Evolutionary conservation across 2,113 vertebrate species (phyloP).

Genomic region (Excalfactoria chinensis): DNA sequence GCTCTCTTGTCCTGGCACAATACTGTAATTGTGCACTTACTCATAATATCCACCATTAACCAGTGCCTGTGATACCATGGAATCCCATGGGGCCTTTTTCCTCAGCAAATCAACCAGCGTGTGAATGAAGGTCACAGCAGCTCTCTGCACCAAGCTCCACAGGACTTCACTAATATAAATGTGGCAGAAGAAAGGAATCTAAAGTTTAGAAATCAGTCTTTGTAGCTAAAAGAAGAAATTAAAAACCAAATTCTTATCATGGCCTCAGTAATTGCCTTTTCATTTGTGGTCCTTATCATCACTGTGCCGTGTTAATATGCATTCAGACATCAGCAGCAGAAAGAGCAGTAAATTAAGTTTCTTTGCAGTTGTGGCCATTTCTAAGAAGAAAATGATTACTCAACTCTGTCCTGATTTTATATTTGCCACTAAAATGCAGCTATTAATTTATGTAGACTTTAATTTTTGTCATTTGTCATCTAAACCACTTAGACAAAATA

Average conservation of each 20-base stretch:
- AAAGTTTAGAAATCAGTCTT: not conserved
- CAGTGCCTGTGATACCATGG: not conserved
- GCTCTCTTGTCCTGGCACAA: not conserved
- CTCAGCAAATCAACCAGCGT: not conserved
- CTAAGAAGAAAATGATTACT: not conserved
- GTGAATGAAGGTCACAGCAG: not conserved
- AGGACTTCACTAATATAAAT: not conserved
- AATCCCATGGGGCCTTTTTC: not conserved
- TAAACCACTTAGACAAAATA: not conserved
- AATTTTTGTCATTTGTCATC: not conserved
- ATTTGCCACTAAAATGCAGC: not conserved
- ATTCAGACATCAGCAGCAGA: not conserved
- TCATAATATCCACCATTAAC: not conserved
- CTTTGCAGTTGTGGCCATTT: not conserved
- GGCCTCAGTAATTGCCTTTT: not conserved
- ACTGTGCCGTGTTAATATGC: not conserved
- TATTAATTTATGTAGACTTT: constrained; percentile 3
- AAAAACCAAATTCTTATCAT: not conserved
- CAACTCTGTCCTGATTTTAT: constrained; percentile 7
- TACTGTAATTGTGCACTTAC: not conserved
- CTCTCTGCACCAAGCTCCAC: not conserved
- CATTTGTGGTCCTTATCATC: not conserved
- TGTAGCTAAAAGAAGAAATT: not conserved
- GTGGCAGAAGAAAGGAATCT: not conserved
- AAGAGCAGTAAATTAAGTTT: not conserved